These are phyloP conservation scores for Canis aureus DNA, from an alignment of 2,113 vertebrate genomes.

Conservation along the genomic window DNA sequence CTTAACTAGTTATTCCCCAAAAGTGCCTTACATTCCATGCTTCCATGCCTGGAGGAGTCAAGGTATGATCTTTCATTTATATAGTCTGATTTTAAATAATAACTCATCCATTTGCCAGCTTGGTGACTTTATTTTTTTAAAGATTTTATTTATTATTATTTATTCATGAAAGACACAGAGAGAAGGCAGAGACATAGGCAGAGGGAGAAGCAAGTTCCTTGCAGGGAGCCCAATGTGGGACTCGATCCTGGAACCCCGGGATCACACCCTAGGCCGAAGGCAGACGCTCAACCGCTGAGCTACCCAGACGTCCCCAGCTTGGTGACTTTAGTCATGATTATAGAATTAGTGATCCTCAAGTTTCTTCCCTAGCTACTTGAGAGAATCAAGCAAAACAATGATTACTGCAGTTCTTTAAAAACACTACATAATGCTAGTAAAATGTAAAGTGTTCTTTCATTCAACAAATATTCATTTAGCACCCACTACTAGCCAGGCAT, in stretches of 20 bases:
- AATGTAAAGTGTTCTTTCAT: conserved; percentile 38
- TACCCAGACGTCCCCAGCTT: background rate
- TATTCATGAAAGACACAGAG: too few species aligned
- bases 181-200: too few species aligned
- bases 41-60: background rate
- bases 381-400: conserved; percentile 52
- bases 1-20: background rate
- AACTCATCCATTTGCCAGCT: background rate
- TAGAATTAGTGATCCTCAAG: conserved; percentile 22
- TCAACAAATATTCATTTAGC: conserved; percentile 71
- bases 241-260: too few species aligned
- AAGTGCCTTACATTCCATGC: background rate
- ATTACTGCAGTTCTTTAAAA: background rate
- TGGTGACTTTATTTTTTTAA: background rate
- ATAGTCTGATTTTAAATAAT: conserved; percentile 51
- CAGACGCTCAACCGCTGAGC: too few species aligned
- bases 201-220: too few species aligned
- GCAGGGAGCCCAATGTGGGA: too few species aligned
- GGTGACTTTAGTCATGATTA: background rate
- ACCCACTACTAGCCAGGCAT: conserved; percentile 53
- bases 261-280: too few species aligned
- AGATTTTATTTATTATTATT: too few species aligned
- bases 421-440: conserved; percentile 47
- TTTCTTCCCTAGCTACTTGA: conserved; percentile 43
- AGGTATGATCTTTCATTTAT: conserved; percentile 17